phyloP scores from a whole-genome alignment of 2,888 invertebrate species.

The Orchestes rusci region DNA sequence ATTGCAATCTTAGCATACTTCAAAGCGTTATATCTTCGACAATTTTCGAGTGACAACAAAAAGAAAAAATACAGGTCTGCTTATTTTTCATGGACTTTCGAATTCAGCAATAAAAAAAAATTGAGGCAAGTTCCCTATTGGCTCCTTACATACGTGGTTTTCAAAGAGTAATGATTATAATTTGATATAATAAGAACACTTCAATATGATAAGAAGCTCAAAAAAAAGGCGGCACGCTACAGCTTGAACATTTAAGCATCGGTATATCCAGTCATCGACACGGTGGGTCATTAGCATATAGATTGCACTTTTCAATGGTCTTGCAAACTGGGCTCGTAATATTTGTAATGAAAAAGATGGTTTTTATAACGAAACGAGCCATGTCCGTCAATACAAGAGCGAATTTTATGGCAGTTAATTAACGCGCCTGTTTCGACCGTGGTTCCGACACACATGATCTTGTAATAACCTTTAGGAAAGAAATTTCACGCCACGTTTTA shows the following conservation, averaged over 20 bases:
- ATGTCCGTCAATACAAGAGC: constrained; percentile 35
- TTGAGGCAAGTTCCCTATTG: no score
- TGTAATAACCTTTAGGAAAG: constrained; percentile 17
- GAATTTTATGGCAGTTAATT: constrained; percentile 42
- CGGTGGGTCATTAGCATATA: constrained; percentile 42
- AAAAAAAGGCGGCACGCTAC: no score
- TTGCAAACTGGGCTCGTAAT: constrained; percentile 35
- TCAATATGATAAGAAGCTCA: no score
- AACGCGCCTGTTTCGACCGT: constrained; percentile 34
- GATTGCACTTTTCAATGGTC: constrained; percentile 39
- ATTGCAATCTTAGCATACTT: no score
- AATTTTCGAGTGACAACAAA: no score
- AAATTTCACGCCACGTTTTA: constrained; percentile 24
- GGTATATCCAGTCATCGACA: constrained; percentile 34
- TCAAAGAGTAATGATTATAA: no score
- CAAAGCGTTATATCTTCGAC: no score
- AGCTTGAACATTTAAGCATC: constrained; percentile 40
- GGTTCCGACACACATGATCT: constrained; percentile 22
- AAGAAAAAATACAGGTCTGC: no score
- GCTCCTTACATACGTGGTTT: no score
- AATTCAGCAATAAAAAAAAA: no score
- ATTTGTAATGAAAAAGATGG: constrained; percentile 34
- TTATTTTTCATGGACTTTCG: no score
- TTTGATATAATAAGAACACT: no score
- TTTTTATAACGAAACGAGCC: constrained; percentile 35